phyloP scores from a whole-genome alignment of 30 jellyfish, hydroid and myxozoan species.

The Turritopsis dohrnii region DNA sequence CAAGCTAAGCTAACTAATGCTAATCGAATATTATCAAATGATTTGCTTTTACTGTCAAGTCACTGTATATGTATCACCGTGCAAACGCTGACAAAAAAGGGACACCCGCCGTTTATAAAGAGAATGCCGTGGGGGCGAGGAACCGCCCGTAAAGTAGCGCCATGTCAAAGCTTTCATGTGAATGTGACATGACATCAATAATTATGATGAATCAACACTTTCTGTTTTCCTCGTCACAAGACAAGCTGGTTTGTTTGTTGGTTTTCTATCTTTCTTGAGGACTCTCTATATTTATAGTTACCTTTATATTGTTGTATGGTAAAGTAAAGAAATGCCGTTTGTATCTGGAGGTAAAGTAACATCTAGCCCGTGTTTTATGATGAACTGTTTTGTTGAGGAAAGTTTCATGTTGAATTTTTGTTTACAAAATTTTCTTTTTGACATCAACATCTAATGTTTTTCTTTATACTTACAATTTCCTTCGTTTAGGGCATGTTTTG shows the following conservation, averaged over 20 bases:
- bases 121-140: background rate
- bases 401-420: background rate
- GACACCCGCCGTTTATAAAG: too few relatives aligned
- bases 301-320: background rate
- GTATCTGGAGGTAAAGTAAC: background rate
- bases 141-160: background rate
- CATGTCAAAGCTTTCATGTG: background rate
- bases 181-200: background rate
- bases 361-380: background rate
- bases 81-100: too few relatives aligned
- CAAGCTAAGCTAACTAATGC: too few relatives aligned
- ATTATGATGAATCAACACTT: background rate
- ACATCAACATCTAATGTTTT: background rate
- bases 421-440: background rate
- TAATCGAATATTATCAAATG: too few relatives aligned
- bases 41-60: too few relatives aligned
- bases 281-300: background rate
- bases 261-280: background rate
- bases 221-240: background rate
- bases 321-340: background rate
- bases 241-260: background rate
- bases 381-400: too few relatives aligned
- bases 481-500: conserved; percentile 47
- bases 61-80: too few relatives aligned
- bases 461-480: background rate